These are phyloP conservation scores for Heloderma charlesbogerti DNA, from an alignment of 2,113 vertebrate genomes.

Conservation along the genomic window DNA sequence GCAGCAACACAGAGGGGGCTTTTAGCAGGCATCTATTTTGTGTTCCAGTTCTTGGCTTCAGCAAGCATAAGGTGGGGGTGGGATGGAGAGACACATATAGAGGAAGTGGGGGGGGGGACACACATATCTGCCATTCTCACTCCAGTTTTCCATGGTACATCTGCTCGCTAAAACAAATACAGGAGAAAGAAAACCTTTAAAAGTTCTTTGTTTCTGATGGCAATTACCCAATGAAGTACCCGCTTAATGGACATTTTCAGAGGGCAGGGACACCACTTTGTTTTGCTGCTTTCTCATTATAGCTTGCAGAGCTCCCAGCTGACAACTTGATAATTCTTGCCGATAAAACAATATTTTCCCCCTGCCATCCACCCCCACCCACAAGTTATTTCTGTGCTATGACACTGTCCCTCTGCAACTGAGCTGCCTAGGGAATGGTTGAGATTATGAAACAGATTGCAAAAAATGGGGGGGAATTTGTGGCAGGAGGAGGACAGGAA, in stretches of 20 bases:
- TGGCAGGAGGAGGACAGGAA: constrained; percentile 5
- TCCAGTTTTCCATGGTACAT: constrained; percentile 29
- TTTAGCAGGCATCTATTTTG: constrained; percentile 6
- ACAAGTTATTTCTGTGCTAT: constrained; percentile 32
- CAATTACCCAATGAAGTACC: constrained; percentile 37
- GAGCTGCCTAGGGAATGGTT: constrained; percentile 42
- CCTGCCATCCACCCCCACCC: not conserved
- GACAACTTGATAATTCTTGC: constrained; percentile 62
- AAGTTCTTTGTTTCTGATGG: constrained; percentile 48
- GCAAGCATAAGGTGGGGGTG: not conserved
- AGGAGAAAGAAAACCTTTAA: not conserved
- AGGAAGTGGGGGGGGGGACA: not conserved
- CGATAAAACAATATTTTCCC: constrained; percentile 54
- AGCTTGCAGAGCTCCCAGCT: constrained; percentile 39
- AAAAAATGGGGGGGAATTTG: constrained; percentile 31
- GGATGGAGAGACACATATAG: not conserved
- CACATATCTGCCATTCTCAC: constrained; percentile 11
- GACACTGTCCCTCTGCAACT: constrained; percentile 38
- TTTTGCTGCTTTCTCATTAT: constrained; percentile 54
- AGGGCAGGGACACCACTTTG: constrained; percentile 56
- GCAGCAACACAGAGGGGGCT: constrained; percentile 32
- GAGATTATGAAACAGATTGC: constrained; percentile 56
- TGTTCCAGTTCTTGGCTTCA: constrained; percentile 53
- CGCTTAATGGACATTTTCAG: constrained; percentile 48
- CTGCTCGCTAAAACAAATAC: constrained; percentile 36